A percentile compares a stretch with the other conserved stretches of the same genome.
Conservation (phyloP, 2,797 vertebrate genomes). For the Sebastes trivittatus region DNA sequence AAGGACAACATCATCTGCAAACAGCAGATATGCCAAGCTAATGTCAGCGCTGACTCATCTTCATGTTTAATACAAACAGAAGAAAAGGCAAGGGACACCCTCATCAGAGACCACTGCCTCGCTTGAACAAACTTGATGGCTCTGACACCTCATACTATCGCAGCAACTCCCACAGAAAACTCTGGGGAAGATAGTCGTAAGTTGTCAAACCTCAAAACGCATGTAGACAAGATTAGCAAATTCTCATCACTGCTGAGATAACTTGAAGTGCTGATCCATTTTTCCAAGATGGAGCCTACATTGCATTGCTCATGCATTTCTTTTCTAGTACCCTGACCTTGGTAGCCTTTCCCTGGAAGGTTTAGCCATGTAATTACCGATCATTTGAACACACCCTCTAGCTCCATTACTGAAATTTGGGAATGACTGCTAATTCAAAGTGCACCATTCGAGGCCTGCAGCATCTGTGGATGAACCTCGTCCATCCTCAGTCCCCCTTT, state of each 20-base stretch:
- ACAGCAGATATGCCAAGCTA: constrained; percentile 19
- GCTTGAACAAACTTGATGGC: not conserved
- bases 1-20: constrained; percentile 31
- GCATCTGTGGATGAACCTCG: constrained; percentile 26
- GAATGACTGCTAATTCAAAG: constrained; percentile 13
- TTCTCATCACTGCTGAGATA: not conserved
- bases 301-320: not conserved
- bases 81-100: not conserved
- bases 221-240: not conserved
- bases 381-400: constrained; percentile 18
- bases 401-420: not conserved
- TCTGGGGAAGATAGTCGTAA: not conserved
- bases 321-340: constrained; percentile 4
- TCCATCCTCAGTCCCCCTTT: constrained; percentile 8
- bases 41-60: not conserved
- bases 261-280: not conserved
- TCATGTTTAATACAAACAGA: constrained; percentile 15
- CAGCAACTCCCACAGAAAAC: not conserved
- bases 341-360: not conserved
- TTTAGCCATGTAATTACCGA: constrained; percentile 2
- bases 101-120: not conserved
- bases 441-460: constrained; percentile 11
- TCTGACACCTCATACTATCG: not conserved
- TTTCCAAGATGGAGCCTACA: not conserved
- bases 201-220: not conserved